phyloP scores from a whole-genome alignment of 2,888 invertebrate genomes.

The Nomada ferruginata region DNA sequence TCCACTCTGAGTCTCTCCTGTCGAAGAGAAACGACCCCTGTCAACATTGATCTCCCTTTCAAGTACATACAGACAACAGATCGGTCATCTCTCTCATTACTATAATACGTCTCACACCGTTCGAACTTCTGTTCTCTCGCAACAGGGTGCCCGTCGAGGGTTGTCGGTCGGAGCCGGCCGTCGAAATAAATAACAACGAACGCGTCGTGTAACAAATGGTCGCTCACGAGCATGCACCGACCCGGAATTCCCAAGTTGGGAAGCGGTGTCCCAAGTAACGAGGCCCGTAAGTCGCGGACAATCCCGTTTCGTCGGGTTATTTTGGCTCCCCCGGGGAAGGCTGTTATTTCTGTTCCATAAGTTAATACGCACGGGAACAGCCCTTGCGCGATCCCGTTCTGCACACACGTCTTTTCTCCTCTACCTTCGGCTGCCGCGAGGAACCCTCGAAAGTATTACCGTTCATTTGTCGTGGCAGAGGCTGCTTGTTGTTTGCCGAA shows the following conservation, averaged over 20 bases:
- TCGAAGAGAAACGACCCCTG: slow-evolving; percentile 19
- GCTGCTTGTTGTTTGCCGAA: slow-evolving; percentile 36
- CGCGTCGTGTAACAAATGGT: slow-evolving; percentile 56
- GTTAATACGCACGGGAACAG: slow-evolving; percentile 70
- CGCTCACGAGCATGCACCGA: slow-evolving; percentile 33
- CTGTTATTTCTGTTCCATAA: slow-evolving; percentile 79
- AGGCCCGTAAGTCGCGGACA: slow-evolving; percentile 59
- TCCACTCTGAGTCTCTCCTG: slow-evolving; percentile 13
- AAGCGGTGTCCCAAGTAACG: slow-evolving; percentile 52
- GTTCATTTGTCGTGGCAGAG: slow-evolving; percentile 60
- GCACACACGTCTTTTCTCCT: slow-evolving; percentile 6
- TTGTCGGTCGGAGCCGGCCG: not conserved
- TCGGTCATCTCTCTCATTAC: not conserved
- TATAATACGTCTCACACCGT: not conserved
- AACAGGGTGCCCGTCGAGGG: slow-evolving; percentile 13
- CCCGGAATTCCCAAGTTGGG: slow-evolving; percentile 59
- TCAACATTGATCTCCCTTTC: slow-evolving; percentile 47
- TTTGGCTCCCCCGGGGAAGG: slow-evolving; percentile 69
- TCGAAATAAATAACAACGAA: slow-evolving; percentile 58
- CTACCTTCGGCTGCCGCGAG: not conserved
- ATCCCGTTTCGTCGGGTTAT: slow-evolving; percentile 74
- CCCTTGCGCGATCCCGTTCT: slow-evolving; percentile 48
- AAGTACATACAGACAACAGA: slow-evolving; percentile 1
- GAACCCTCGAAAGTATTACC: slow-evolving; percentile 59
- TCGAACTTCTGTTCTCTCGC: slow-evolving; percentile 14